Percentiles rank a stretch among this genome's conserved stretches.
Evolutionary conservation across 2,888 invertebrate species (phyloP).

Genomic region (Luperina testacea): DNA sequence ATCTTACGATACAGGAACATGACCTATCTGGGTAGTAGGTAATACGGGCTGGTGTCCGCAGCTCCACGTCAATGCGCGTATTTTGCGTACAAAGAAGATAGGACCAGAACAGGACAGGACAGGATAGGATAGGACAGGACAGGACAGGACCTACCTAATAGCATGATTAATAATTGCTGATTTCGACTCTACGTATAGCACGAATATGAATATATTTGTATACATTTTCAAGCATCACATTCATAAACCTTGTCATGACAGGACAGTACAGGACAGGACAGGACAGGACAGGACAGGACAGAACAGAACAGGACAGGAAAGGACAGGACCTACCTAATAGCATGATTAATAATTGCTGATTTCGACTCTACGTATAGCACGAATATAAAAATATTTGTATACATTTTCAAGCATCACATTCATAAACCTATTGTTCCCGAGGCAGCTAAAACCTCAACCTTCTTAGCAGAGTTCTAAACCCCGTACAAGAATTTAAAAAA

Average conservation of each 20-base stretch:
- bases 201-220: not conserved
- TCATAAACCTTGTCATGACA: too few relatives aligned
- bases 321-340: not conserved
- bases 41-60: too few relatives aligned
- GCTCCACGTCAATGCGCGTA: too few relatives aligned
- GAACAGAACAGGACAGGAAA: not conserved
- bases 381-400: not conserved
- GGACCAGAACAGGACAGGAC: too few relatives aligned
- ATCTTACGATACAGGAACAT: too few relatives aligned
- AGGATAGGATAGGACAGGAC: too few relatives aligned
- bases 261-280: too few relatives aligned
- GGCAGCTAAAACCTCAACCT: conserved; percentile 14
- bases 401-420: not conserved
- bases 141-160: not conserved
- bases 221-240: not conserved
- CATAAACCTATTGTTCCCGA: not conserved
- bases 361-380: not conserved
- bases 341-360: not conserved
- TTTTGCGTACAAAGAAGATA: too few relatives aligned
- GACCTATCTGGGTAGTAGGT: too few relatives aligned
- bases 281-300: too few relatives aligned
- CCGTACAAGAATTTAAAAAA: conserved; percentile 12
- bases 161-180: not conserved
- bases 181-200: not conserved
- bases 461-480: not conserved